phyloP scores from a whole-genome alignment of 2,113 vertebrate genomes.

The Cephalophus harveyi region DNA sequence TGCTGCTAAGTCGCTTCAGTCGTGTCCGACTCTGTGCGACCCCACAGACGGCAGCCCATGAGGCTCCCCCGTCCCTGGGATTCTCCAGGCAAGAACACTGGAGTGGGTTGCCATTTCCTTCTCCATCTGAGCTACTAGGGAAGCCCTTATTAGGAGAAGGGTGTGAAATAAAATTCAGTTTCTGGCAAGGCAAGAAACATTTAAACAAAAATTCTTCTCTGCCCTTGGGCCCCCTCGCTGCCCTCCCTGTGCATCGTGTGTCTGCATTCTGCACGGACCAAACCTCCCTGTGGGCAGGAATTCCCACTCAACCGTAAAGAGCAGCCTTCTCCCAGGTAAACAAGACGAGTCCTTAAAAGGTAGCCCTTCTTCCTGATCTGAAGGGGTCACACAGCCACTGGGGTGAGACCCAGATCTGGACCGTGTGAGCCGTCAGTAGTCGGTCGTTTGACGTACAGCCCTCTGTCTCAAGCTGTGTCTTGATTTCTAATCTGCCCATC shows the following conservation, averaged over 20 bases:
- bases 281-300: not conserved
- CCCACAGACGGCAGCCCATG: no score
- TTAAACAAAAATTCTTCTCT: not conserved
- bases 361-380: not conserved
- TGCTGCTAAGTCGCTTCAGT: no score
- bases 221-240: not conserved
- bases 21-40: no score
- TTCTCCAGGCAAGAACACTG: no score
- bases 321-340: not conserved
- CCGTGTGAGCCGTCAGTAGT: accelerated
- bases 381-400: not conserved
- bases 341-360: not conserved
- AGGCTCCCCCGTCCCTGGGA: no score
- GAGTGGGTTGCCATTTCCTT: no score
- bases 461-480: not conserved
- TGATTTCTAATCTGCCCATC: not conserved
- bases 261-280: not conserved
- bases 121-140: not conserved
- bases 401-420: not conserved
- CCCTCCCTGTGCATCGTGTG: not conserved
- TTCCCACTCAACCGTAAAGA: not conserved
- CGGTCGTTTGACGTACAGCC: not conserved
- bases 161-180: not conserved
- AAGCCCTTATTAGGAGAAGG: not conserved
- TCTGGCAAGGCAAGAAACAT: not conserved